Base-by-base conservation (phyloP, 2,797 vertebrate species). In the Furcifer pardalis region DNA sequence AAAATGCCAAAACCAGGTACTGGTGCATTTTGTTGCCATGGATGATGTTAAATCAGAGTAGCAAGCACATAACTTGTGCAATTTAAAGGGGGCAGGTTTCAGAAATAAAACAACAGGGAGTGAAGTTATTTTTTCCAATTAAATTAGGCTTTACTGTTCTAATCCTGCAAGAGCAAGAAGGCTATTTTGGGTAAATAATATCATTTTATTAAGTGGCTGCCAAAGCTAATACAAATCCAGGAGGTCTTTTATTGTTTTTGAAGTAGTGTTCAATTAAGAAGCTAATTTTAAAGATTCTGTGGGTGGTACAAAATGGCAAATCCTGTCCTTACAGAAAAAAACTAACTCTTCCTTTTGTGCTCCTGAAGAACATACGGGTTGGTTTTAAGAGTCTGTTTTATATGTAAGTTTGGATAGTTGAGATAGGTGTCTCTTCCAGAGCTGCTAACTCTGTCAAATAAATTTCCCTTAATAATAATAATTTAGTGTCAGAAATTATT, bases 111-210 rank as follows among this genome's bases (percentile, higher is more conserved):
- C 81, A 80, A 86, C 89, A 72, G 75, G 86, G 76, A 88, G 84
- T 21, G 46, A 93, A 94, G 93, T 93, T 95, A 93, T 95, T 95
- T 96, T 96, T 93, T n/a, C n/a, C 95, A 96, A 95, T 96, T 94
- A 96, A 95, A 78, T 94, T 83, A 32, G 94, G 91, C 94, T 95
- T 96, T 95, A 79, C 91, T 0, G 0, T 46, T 7, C 91, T 96
- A 96, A 96, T 95, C 95, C 30, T 94, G 81, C 42, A 88, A 89
- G 90, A 93, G 85, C 87, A 49, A 77, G 82, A 73, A 90, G 90
- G 87, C 90, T 59, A 19, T 86, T 92, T 92, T 90, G 89, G 91
- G 90, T 93, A 86, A 94, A 80, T 83, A 76, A 85, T 23, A 44
- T 92, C 90, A 84, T 88, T 80, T 91, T 71, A 56, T 90, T 94